Conservation (phyloP, 92 coral and sea anemone genomes). For the Metridium senile region DNA sequence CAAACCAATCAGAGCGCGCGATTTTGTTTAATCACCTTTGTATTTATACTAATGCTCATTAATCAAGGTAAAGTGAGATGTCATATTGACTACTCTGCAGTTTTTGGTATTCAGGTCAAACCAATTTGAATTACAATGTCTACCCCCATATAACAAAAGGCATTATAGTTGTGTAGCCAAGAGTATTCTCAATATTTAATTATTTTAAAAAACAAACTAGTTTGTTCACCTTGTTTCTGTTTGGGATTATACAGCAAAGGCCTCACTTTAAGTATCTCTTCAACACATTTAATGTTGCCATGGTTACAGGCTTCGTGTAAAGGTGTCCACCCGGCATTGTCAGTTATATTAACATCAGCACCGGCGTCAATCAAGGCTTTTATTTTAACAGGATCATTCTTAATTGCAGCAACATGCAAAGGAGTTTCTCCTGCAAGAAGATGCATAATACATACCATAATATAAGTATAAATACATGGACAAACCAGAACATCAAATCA, state of each 20-base stretch:
- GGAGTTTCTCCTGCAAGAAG: constrained; percentile 77
- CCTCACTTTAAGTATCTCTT: constrained; percentile 72
- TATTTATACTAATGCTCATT: no score
- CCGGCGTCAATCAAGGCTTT: constrained; percentile 65
- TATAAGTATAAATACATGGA: constrained; percentile 3
- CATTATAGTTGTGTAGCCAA: no score
- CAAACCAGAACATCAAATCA: no score
- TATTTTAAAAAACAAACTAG: no score
- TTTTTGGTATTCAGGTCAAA: no score
- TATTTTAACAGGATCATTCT: constrained; percentile 66
- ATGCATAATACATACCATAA: not conserved
- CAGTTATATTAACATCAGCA: constrained; percentile 79
- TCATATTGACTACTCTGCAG: no score
- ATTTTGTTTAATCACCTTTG: no score
- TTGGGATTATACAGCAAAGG: constrained; percentile 37
- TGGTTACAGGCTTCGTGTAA: constrained; percentile 97
- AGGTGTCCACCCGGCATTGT: constrained; percentile 95
- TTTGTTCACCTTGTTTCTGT: constrained; percentile 37
- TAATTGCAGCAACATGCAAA: constrained; percentile 82
- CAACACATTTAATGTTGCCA: constrained; percentile 73
- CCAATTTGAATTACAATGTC: no score
- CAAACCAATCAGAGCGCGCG: no score
- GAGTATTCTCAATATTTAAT: no score
- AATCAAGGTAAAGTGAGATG: no score
- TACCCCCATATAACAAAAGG: no score